Percentiles rank a stretch among this genome's conserved stretches.
phyloP scores from a whole-genome alignment of 2,888 invertebrate species.

The Neocrepidodera transversa region DNA sequence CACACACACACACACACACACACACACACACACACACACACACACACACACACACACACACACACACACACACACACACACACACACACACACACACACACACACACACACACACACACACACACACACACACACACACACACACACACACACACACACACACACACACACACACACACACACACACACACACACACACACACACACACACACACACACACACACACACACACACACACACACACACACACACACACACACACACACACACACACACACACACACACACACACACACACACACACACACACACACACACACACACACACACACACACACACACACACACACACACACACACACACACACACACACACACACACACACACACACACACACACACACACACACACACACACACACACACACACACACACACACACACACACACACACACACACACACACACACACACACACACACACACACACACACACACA shows the following conservation, averaged over 20 bases:
- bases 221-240: background rate
- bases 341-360: background rate
- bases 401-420: no score
- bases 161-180: background rate
- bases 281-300: background rate
- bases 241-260: background rate
- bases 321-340: background rate
- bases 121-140: background rate
- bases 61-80: background rate
- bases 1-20: background rate
- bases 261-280: background rate
- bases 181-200: background rate
- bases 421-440: no score
- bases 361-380: background rate
- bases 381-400: no score
- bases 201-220: background rate
- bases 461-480: background rate
- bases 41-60: background rate
- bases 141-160: background rate
- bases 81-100: background rate
- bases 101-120: background rate
- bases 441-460: background rate
- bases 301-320: background rate
- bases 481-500: background rate
- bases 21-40: background rate